These are phyloP conservation scores for Lissocephala sabroskyi DNA, from an alignment of 2,888 invertebrate genomes.

Conservation along the genomic window DNA sequence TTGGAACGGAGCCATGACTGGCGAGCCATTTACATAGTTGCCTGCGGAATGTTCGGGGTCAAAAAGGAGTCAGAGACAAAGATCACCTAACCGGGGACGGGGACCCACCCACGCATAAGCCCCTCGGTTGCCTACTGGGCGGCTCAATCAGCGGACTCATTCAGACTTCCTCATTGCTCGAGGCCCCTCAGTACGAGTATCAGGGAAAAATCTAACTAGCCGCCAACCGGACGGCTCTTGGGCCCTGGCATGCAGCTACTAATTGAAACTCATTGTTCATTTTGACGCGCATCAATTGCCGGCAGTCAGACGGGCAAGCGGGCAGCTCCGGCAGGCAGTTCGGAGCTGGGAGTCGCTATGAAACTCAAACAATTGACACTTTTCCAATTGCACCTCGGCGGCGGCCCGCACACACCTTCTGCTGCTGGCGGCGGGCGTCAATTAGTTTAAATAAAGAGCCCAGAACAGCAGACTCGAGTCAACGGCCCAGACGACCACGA, in stretches of 20 bases:
- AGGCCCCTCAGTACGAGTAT: neutral
- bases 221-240: neutral
- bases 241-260: conserved; percentile 22
- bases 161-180: conserved; percentile 55
- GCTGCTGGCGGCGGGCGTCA: conserved; percentile 45
- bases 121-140: conserved; percentile 10
- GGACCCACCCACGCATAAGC: neutral
- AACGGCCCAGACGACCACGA: conserved; percentile 44
- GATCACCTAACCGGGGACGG: too few species aligned
- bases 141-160: conserved; percentile 48
- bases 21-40: too few species aligned
- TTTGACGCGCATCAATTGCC: conserved; percentile 62
- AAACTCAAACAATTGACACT: conserved; percentile 53
- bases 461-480: conserved; percentile 36
- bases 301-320: neutral
- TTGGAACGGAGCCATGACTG: too few species aligned
- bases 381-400: conserved; percentile 58
- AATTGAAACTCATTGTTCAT: conserved; percentile 65
- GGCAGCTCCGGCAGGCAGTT: neutral
- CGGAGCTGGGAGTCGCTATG: too few species aligned
- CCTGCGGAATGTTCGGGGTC: too few species aligned
- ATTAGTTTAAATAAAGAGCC: conserved; percentile 60
- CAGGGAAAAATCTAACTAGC: neutral
- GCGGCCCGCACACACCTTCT: conserved; percentile 48
- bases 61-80: too few species aligned